Conservation (phyloP, 1,140 invertebrate species). For the Calephelis virginiensis region DNA sequence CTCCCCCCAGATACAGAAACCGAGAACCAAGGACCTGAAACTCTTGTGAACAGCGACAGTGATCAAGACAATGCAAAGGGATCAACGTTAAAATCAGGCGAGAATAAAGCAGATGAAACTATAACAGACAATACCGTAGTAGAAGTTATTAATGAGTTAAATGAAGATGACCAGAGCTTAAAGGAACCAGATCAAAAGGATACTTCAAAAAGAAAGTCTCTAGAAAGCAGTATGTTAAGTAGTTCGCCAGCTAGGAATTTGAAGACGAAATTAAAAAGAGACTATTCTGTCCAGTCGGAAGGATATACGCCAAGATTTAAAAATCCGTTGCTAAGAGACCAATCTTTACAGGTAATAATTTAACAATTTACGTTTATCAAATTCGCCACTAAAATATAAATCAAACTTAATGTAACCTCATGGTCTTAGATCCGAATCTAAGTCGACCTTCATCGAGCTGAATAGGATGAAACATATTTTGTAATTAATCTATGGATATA, state of each 20-base stretch:
- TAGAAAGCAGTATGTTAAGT: slow-evolving; percentile 61
- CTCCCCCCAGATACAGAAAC: slow-evolving; percentile 49
- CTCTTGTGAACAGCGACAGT: slow-evolving; percentile 19
- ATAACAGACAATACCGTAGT: slow-evolving; percentile 59
- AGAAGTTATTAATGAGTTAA: slow-evolving; percentile 42
- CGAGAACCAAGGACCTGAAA: slow-evolving; percentile 25
- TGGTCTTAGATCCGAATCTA: too few species aligned
- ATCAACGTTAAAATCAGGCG: slow-evolving; percentile 31
- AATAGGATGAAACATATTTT: too few species aligned
- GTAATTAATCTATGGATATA: too few species aligned
- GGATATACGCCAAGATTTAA: slow-evolving; percentile 69
- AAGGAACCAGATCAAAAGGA: slow-evolving; percentile 57
- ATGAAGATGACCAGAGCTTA: slow-evolving; percentile 54
- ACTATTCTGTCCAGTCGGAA: slow-evolving; percentile 73
- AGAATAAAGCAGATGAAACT: slow-evolving; percentile 49
- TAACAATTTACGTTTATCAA: too few species aligned
- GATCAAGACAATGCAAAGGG: slow-evolving; percentile 26
- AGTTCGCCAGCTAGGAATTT: slow-evolving; percentile 43
- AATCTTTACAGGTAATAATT: slow-evolving; percentile 68
- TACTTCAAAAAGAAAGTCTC: slow-evolving; percentile 62
- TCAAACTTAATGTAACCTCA: too few species aligned
- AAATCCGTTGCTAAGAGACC: slow-evolving; percentile 72
- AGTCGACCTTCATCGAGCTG: too few species aligned
- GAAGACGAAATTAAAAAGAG: slow-evolving; percentile 63
- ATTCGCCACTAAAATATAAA: too few species aligned